These are phyloP conservation scores for Acanthurus leucopareius DNA, from an alignment of 2,797 vertebrate genomes.

Conservation along the genomic window DNA sequence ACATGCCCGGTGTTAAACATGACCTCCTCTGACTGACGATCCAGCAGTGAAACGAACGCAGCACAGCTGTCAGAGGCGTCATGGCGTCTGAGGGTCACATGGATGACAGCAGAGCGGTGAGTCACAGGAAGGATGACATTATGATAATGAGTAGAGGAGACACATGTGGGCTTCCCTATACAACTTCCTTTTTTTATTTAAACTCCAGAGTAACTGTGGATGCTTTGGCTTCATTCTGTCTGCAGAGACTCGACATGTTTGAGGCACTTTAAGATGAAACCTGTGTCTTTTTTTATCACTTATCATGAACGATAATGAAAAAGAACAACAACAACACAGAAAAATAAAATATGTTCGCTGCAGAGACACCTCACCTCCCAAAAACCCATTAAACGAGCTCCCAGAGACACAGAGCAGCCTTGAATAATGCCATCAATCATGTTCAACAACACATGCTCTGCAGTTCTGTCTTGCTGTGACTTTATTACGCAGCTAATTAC, in stretches of 20 bases:
- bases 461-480: conserved; percentile 33
- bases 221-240: conserved; percentile 10
- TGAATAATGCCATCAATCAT: conserved; percentile 24
- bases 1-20: conserved; percentile 27
- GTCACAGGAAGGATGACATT: conserved; percentile 43
- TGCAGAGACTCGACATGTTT: not conserved
- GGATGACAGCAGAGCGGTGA: conserved; percentile 57
- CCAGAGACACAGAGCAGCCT: not conserved
- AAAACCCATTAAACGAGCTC: conserved; percentile 14
- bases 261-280: conserved; percentile 14
- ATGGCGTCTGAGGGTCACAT: conserved; percentile 47
- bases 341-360: no score
- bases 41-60: conserved; percentile 43
- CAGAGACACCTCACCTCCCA: no score
- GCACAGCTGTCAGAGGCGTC: conserved; percentile 55
- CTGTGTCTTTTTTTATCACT: conserved; percentile 10
- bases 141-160: conserved; percentile 55
- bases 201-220: conserved; percentile 38
- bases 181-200: conserved; percentile 1
- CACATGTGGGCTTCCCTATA: conserved; percentile 29
- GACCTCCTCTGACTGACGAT: conserved; percentile 24
- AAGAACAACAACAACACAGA: not conserved
- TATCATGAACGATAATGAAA: not conserved
- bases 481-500: conserved; percentile 48
- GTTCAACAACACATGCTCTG: conserved; percentile 34